Evolutionary conservation across 2,888 invertebrate genomes (phyloP), one percentile per base, ranked within the genome.

Genomic region (Saturnia pavonia): DNA sequence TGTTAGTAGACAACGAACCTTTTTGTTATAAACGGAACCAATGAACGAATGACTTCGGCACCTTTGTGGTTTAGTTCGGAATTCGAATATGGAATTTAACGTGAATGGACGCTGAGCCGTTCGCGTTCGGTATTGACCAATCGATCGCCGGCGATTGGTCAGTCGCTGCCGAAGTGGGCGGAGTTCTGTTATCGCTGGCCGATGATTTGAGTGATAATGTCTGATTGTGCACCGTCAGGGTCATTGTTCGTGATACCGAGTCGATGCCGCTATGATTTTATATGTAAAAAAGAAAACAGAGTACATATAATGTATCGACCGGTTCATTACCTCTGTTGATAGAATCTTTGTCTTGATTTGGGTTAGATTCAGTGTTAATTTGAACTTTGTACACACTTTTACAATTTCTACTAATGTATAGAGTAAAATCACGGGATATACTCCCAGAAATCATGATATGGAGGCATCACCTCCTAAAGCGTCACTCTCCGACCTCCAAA

Each of bases 91-190:
- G 27, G 63, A 34, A 63, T 27, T 54, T 34, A 8, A 65, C 65
- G 68, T 68, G 71, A 73, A 27, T 71, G 71, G 73, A 69, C 51
- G 69, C 69, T 68, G 70, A 69, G 72, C 75, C 74, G 76, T 76
- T 75, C 72, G 87, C 88, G 87, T 82, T 74, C 77, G 79, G 85
- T 84, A 83, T 85, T 89, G 91, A 88, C 89, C 89, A 82, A 91
- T 91, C 89, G 88, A 92, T 92, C 82, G 88, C 81, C 81, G 81
- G 88, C 83, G 85, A 92, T 92, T 91, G 92, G 92, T 88, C 92
- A 88, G 85, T 75, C 75, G 78, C 6, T 76, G 76, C 72, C 74
- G 77, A 72, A 78, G 81, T 82, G 87, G 92, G 91, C 91, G 92
- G 90, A 83, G 91, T 84, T 80, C 72, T 77, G 77, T 85, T 91